Evolutionary conservation across 2,113 vertebrate species (phyloP), one percentile per base, ranked within the genome.

Genomic region (Eurypyga helias): DNA sequence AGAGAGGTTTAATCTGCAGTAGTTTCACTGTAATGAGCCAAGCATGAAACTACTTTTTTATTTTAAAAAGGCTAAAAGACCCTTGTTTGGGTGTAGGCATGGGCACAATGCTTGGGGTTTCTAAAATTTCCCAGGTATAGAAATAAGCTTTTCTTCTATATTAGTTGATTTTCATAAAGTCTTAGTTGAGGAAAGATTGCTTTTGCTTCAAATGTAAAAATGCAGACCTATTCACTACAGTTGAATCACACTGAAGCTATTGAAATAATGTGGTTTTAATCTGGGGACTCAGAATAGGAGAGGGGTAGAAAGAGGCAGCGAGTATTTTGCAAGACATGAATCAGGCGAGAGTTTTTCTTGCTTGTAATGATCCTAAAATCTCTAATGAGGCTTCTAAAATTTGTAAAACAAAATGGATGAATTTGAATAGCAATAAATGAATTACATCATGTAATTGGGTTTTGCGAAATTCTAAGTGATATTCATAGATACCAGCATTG

Each of bases 1-100:
- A 96, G 82, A 96, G 71, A 96, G 76, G 64, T 93, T 97, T 97
- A 95, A 97, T 97, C 95, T 97, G 93, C 87, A 80, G 89, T 93
- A 72, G 64, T 95, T 97, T 91, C 79, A 76, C 71, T 93, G 62
- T 84, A 95, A 97, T 94, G 90, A 97, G 67, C 23, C 92, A 97
- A 94, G 78, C 79, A 93, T 88, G 79, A 96, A 97, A 76, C 51
- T 66, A 65, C 49, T 95, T 96, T 95, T 93, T 67, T 87, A 91
- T 96, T 90, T 52, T 33, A 52, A 41, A 94, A 96, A 76, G 61
- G 48, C 46, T 73, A 75, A 87, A 93, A 93, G 67, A 11, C 23
- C 9, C 71, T 87, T 94, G 51, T 90, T 94, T 95, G 36, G 52
- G 29, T 82, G 16, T 58, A 87, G 66, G 61, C 41, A 49, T 61